Percentiles rank a stretch among this genome's conserved stretches.
Conservation (phyloP, 2,888 invertebrate species). For the Macrosoma leucophasiata region DNA sequence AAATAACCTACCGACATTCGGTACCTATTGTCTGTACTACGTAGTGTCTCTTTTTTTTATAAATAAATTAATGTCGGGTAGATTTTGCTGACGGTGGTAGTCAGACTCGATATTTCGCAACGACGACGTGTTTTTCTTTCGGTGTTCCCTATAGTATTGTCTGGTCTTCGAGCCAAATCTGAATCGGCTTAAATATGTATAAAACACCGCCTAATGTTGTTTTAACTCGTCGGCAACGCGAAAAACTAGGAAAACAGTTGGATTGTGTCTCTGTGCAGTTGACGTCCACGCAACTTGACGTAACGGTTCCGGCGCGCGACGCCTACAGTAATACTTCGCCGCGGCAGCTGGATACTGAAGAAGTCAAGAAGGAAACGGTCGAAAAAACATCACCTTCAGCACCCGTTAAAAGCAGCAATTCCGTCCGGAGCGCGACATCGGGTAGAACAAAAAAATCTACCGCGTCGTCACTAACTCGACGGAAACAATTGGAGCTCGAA, state of each 20-base stretch:
- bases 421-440: slow-evolving; percentile 4
- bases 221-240: slow-evolving; percentile 9
- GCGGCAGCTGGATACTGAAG: background rate
- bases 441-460: slow-evolving; percentile 1
- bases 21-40: too few relatives aligned
- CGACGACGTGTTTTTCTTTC: too few relatives aligned
- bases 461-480: slow-evolving; percentile 9
- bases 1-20: too few relatives aligned
- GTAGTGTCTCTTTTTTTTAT: too few relatives aligned
- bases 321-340: background rate
- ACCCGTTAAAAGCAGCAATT: slow-evolving; percentile 5
- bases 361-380: background rate
- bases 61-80: too few relatives aligned
- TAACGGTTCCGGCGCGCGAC: background rate
- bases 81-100: too few relatives aligned
- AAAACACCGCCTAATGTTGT: slow-evolving; percentile 4
- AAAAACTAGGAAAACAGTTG: slow-evolving; percentile 1
- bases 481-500: slow-evolving; percentile 13
- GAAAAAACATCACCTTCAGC: background rate
- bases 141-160: too few relatives aligned
- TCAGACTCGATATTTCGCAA: too few relatives aligned
- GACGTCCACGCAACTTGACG: slow-evolving; percentile 1
- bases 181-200: slow-evolving; percentile 4
- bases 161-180: slow-evolving; percentile 12
- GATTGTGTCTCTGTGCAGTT: slow-evolving; percentile 4